These are phyloP conservation scores for Lutjanus argentimaculatus DNA, from an alignment of 2,797 vertebrate genomes.

Conservation along the genomic window DNA sequence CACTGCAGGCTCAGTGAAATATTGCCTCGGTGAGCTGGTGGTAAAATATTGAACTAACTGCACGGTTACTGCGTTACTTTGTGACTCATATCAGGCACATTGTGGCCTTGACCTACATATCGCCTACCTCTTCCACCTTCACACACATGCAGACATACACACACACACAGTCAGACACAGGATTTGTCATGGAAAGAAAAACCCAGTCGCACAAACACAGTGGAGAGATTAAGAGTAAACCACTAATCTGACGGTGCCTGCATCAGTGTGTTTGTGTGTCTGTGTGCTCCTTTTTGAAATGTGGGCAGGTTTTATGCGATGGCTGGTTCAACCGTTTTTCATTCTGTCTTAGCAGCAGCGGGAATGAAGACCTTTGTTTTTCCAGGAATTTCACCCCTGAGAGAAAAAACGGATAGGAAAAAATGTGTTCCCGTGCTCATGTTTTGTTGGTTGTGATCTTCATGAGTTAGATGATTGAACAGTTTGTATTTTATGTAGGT, in stretches of 20 bases:
- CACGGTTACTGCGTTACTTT: constrained; percentile 17
- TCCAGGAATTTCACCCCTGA: constrained; percentile 47
- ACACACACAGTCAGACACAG: constrained; percentile 37
- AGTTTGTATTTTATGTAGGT: constrained; percentile 40
- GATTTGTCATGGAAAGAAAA: constrained; percentile 80
- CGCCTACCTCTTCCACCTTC: constrained; percentile 58
- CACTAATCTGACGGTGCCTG: constrained; percentile 78
- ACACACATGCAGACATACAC: constrained; percentile 17
- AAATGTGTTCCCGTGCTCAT: constrained; percentile 39
- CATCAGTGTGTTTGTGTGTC: constrained; percentile 64
- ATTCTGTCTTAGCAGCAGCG: constrained; percentile 51
- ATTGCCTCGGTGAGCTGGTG: constrained; percentile 6
- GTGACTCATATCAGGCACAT: constrained; percentile 36
- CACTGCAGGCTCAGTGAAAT: constrained; percentile 11
- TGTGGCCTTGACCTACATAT: constrained; percentile 79
- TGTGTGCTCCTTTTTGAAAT: constrained; percentile 60
- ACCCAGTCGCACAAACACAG: constrained; percentile 68
- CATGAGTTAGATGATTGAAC: constrained; percentile 26
- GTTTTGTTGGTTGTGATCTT: constrained; percentile 41
- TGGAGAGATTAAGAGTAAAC: constrained; percentile 81
- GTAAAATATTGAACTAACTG: constrained; percentile 38
- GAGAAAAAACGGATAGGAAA: constrained; percentile 30
- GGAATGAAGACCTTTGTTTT: constrained; percentile 56
- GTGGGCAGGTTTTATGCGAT: constrained; percentile 64
- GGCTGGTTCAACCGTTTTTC: constrained; percentile 49